Evolutionary conservation across 2,888 invertebrate genomes (phyloP).

Genomic region (Griposia aprilina): DNA sequence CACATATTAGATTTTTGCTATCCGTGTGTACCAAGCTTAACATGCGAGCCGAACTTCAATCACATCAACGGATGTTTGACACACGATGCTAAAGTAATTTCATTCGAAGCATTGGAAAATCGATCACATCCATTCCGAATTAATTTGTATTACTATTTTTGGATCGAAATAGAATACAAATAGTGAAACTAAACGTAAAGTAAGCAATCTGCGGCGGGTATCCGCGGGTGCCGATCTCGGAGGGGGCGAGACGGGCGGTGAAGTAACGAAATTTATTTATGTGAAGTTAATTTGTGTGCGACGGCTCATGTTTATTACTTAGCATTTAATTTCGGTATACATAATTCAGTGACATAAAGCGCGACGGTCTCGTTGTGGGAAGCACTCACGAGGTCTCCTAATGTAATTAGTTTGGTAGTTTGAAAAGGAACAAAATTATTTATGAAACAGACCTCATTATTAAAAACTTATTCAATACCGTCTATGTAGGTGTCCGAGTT

Average conservation of each 20-base stretch:
- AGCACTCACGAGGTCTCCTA: background rate
- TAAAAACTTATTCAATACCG: background rate
- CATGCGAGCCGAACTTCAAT: slow-evolving; percentile 3
- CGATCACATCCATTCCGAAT: background rate
- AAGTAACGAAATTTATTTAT: background rate
- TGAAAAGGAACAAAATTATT: background rate
- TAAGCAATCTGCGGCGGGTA: slow-evolving; percentile 8
- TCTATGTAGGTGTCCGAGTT: background rate
- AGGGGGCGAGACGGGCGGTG: background rate
- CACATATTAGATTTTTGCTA: background rate
- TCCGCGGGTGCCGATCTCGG: too few species aligned
- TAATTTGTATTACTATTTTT: background rate
- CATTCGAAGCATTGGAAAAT: background rate
- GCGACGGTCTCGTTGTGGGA: background rate
- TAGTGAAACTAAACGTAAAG: background rate
- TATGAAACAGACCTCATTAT: background rate
- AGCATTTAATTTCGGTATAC: background rate
- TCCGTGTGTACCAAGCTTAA: background rate
- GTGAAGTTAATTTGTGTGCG: background rate
- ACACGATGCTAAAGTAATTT: background rate
- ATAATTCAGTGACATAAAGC: background rate
- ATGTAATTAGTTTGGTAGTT: slow-evolving; percentile 7
- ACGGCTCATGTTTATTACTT: slow-evolving; percentile 11
- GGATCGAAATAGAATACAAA: background rate
- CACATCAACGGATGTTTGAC: background rate